phyloP scores from a whole-genome alignment of 2,797 vertebrate genomes.

The Podarcis lilfordi region DNA sequence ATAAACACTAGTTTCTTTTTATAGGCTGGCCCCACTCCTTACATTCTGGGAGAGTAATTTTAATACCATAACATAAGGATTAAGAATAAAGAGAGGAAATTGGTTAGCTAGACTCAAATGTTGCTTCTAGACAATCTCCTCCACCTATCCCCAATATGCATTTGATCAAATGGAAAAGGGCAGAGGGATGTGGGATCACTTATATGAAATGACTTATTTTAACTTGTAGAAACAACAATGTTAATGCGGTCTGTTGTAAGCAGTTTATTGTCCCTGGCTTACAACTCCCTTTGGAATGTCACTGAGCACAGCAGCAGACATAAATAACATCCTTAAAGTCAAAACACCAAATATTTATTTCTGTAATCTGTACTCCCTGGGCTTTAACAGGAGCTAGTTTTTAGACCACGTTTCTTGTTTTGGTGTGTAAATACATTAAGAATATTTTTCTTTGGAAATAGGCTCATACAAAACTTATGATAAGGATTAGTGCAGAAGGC shows the following conservation, averaged over 20 bases:
- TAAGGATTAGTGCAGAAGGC: not conserved
- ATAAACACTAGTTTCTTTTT: accelerated
- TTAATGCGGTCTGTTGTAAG: not conserved
- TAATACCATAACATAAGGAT: not conserved
- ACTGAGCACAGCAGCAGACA: not conserved
- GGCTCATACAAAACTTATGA: not conserved
- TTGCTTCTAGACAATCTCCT: not conserved
- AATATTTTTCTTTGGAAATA: not conserved
- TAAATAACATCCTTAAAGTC: slow-evolving; percentile 19
- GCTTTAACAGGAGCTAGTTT: not conserved
- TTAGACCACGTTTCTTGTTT: not conserved
- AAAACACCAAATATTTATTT: not conserved
- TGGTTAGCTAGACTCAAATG: not conserved
- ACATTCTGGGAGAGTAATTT: not conserved
- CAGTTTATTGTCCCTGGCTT: not conserved
- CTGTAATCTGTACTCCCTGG: not conserved
- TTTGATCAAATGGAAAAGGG: not conserved
- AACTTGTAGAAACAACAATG: not conserved
- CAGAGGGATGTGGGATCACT: not conserved
- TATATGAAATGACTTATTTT: not conserved
- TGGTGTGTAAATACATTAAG: not conserved
- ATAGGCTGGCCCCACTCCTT: not conserved
- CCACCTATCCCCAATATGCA: not conserved
- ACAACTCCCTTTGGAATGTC: not conserved
- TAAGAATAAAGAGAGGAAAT: not conserved